Evolutionary conservation across 2,113 vertebrate species (phyloP).

Genomic region (Lanius collurio): DNA sequence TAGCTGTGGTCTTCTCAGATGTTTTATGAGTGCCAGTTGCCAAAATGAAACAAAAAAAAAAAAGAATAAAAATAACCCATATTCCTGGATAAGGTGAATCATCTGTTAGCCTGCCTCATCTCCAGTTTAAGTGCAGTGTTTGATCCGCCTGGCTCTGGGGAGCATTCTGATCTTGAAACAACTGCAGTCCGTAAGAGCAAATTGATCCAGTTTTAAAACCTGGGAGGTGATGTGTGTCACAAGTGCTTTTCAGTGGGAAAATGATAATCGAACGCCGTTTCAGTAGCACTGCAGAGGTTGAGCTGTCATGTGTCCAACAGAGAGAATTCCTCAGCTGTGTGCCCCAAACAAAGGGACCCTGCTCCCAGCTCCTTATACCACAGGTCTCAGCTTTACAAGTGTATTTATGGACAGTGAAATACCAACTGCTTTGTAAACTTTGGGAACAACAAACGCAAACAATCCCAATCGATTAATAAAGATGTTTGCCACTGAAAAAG

Average conservation of each 20-base stretch:
- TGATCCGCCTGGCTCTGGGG: constrained; percentile 49
- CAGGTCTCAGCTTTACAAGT: neutral
- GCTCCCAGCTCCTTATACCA: neutral
- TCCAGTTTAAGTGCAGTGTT: constrained; percentile 11
- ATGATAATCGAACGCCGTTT: neutral
- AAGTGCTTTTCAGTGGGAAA: constrained; percentile 34
- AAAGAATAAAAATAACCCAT: neutral
- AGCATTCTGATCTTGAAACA: constrained; percentile 40
- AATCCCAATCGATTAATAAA: neutral
- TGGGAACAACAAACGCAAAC: neutral
- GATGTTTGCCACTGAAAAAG: neutral
- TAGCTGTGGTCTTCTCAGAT: neutral
- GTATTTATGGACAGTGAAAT: neutral
- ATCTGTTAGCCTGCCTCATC: constrained; percentile 17
- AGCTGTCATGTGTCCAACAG: neutral
- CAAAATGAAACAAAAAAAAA: constrained; percentile 2
- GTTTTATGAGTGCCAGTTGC: constrained; percentile 27
- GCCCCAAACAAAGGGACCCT: neutral
- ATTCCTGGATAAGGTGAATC: constrained; percentile 31
- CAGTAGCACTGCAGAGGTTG: neutral
- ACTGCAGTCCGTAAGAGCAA: constrained; percentile 61
- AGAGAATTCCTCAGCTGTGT: neutral
- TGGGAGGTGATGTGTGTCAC: neutral
- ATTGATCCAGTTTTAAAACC: constrained; percentile 35
- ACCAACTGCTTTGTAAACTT: neutral